These are phyloP conservation scores for Cathartes aura DNA, from an alignment of 2,113 vertebrate genomes.

Conservation along the genomic window DNA sequence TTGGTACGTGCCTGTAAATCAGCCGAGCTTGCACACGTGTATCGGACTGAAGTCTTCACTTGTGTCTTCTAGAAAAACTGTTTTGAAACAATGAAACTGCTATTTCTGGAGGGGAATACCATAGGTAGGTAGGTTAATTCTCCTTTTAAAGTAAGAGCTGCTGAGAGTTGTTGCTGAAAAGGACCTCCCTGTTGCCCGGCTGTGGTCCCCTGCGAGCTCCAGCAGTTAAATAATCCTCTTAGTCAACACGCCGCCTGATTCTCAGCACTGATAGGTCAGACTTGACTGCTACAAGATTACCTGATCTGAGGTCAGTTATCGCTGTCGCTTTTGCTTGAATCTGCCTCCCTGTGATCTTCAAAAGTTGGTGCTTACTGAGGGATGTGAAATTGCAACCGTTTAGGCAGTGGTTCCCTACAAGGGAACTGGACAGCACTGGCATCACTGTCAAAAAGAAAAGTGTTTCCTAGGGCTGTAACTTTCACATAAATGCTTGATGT, in stretches of 20 bases:
- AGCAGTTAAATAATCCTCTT: not conserved
- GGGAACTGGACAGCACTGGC: not conserved
- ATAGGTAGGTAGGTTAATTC: not conserved
- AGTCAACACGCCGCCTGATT: not conserved
- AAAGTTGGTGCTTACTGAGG: not conserved
- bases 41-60: fast-evolving
- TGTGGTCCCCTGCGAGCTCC: not conserved
- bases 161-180: not conserved
- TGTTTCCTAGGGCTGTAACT: not conserved
- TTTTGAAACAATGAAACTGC: fast-evolving
- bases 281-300: not conserved
- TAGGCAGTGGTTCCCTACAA: fast-evolving
- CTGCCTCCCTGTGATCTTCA: not conserved
- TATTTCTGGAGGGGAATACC: not conserved
- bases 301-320: not conserved
- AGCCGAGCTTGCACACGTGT: fast-evolving
- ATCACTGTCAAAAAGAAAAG: not conserved
- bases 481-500: not conserved
- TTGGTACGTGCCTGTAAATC: fast-evolving
- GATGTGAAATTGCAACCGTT: not conserved
- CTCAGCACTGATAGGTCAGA: fast-evolving
- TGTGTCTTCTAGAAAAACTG: not conserved
- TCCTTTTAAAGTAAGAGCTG: not conserved
- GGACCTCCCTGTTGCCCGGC: fast-evolving
- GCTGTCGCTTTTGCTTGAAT: not conserved